A percentile compares a stretch with the other conserved stretches of the same genome.
Conservation (phyloP, 1,140 invertebrate genomes). For the Littorina saxatilis region DNA sequence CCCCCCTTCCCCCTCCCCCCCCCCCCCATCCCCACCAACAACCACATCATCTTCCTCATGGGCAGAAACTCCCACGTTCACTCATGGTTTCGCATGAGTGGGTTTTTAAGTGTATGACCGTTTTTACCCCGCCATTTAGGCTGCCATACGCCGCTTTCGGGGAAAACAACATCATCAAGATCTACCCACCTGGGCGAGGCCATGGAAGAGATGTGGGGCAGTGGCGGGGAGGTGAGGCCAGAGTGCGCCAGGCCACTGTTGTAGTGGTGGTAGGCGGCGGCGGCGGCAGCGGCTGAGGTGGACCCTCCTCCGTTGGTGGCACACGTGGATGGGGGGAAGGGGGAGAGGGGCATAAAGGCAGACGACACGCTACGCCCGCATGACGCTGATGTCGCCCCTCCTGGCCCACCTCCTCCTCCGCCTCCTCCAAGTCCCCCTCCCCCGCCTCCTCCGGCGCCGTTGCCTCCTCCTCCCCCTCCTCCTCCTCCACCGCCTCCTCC, state of each 20-base stretch:
- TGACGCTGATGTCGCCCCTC: not conserved
- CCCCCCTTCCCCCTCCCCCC: not conserved
- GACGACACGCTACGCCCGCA: slow-evolving; percentile 58
- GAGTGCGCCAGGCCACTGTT: slow-evolving; percentile 57
- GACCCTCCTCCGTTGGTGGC: slow-evolving; percentile 50
- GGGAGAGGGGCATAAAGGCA: slow-evolving; percentile 71
- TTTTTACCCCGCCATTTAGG: no score
- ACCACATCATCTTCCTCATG: not conserved
- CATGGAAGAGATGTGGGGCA: slow-evolving; percentile 73
- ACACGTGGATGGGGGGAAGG: slow-evolving; percentile 61
- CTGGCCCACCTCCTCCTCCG: slow-evolving; percentile 27
- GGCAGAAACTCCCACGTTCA: no score
- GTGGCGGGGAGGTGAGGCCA: slow-evolving; percentile 65
- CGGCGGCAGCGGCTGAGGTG: slow-evolving; percentile 40
- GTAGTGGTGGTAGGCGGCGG: slow-evolving; percentile 62
- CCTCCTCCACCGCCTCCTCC: not conserved
- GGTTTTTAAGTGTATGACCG: no score
- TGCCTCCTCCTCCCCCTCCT: slow-evolving; percentile 32
- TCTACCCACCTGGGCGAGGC: slow-evolving; percentile 51
- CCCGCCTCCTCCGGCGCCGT: slow-evolving; percentile 21
- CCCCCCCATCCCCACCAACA: not conserved
- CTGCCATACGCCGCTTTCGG: no score
- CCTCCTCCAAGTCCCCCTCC: slow-evolving; percentile 20
- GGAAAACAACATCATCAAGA: no score
- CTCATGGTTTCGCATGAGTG: no score